phyloP scores from a whole-genome alignment of 2,888 invertebrate species.

The Acanthosepion esculentum region DNA sequence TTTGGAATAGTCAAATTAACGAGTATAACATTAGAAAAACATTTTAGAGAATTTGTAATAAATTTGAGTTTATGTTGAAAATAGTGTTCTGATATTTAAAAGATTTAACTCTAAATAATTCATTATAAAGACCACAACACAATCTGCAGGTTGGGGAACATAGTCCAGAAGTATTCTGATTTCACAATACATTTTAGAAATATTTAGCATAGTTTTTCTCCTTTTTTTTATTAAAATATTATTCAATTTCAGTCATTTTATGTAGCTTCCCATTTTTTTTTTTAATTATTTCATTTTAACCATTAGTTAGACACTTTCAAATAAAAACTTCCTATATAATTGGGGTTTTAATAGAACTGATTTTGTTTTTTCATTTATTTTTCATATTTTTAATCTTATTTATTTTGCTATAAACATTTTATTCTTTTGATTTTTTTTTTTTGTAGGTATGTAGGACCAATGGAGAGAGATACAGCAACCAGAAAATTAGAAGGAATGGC shows the following conservation, averaged over 20 bases:
- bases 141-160: no score
- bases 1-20: background rate
- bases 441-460: conserved; percentile 71
- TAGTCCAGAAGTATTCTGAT: background rate
- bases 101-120: background rate
- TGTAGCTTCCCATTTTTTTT: background rate
- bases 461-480: conserved; percentile 69
- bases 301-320: no score
- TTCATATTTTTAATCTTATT: background rate
- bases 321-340: conserved; percentile 42
- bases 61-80: background rate
- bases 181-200: background rate
- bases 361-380: background rate
- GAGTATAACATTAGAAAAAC: background rate
- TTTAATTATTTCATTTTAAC: no score
- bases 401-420: conserved; percentile 21
- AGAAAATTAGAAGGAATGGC: conserved; percentile 69
- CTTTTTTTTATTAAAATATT: background rate
- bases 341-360: conserved; percentile 50
- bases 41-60: background rate
- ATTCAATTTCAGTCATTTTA: background rate
- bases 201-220: background rate
- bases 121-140: no score
- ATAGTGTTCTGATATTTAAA: background rate
- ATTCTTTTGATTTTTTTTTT: conserved; percentile 47